Evolutionary conservation across 2,888 invertebrate genomes (phyloP).

Genomic region (Unio pictorum): DNA sequence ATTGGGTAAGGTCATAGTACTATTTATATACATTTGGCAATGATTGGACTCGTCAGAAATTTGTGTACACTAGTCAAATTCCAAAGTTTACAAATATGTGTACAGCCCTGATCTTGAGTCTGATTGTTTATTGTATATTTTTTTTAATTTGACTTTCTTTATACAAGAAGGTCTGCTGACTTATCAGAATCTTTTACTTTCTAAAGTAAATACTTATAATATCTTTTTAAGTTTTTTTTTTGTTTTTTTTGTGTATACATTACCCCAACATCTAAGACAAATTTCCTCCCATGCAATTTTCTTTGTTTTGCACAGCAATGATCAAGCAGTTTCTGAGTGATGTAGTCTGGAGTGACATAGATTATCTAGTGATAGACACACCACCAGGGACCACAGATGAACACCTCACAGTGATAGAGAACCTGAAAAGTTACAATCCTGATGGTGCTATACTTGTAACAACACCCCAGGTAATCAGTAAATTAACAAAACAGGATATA

Average conservation of each 20-base stretch:
- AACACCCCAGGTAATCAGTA: slow-evolving; percentile 85
- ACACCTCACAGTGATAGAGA: slow-evolving; percentile 89
- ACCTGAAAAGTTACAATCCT: slow-evolving; percentile 74
- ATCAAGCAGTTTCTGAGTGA: slow-evolving; percentile 95
- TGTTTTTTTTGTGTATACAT: background rate
- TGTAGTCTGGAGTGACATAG: slow-evolving; percentile 94
- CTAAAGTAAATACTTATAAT: background rate
- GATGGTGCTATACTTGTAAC: slow-evolving; percentile 90
- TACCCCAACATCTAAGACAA: too few species aligned
- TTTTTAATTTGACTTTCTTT: too few species aligned
- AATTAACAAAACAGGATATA: too few species aligned
- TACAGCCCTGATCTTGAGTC: too few species aligned
- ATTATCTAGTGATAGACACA: slow-evolving; percentile 92
- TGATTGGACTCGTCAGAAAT: too few species aligned
- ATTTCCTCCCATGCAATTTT: background rate
- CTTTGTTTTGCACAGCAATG: slow-evolving; percentile 77
- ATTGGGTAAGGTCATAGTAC: too few species aligned
- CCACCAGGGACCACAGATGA: slow-evolving; percentile 97
- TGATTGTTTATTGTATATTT: too few species aligned
- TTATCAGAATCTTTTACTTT: background rate
- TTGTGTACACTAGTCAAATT: too few species aligned
- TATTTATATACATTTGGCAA: too few species aligned
- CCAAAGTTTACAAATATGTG: too few species aligned
- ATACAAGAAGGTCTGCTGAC: too few species aligned
- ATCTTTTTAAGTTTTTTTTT: background rate